Base-by-base conservation (phyloP, 2,888 invertebrate species). In the Itoplectis maculator region DNA sequence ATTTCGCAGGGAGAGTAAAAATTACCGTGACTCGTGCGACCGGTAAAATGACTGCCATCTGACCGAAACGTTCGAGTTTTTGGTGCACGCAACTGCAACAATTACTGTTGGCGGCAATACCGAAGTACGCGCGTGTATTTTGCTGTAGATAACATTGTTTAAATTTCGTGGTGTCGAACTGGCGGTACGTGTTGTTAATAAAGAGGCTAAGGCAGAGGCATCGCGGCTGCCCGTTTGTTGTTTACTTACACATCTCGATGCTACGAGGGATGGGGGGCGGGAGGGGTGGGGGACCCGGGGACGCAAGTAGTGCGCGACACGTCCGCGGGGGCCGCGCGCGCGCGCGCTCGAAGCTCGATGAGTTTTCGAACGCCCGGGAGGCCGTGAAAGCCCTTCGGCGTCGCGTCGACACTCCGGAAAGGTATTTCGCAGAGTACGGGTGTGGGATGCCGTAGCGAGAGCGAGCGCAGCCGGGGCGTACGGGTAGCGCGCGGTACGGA, bases 351-450 rank as follows among this genome's bases (percentile, higher is more conserved):
- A 18, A n/a, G 23, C 54, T 45, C 73, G 82, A 79, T 79, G 75
- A 42, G 69, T 82, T 79, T 70, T 35, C 74, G 79, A 79, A 74
- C 79, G 51, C 79, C 29, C 29, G 63, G 3, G 23, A 65, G 74
- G 73, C 68, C 76, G 75, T 75, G 72, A 73, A 66, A 72, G 79
- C 45, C 72, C 79, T 68, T 72, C 70, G 70, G 70, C 70, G 56
- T 70, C 70, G n/a, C n/a, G 23, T 72, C 69, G 40, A 42, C 70
- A 72, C 79, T 66, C 66, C 51, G 72, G 45, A 73, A 79, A 75
- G 68, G 61, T 63, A 74, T 72, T 75, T 76, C 61, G 47, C 70
- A 51, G 35, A 20, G 74, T 66, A 61, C 77, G 65, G 68, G 35
- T 51, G 47, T 51, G 51, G 59, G 68, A 59, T 45, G 78, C 18